Percentiles rank a stretch among this genome's conserved stretches.
phyloP scores from a whole-genome alignment of 1,140 invertebrate genomes.

The Sesamia nonagrioides region DNA sequence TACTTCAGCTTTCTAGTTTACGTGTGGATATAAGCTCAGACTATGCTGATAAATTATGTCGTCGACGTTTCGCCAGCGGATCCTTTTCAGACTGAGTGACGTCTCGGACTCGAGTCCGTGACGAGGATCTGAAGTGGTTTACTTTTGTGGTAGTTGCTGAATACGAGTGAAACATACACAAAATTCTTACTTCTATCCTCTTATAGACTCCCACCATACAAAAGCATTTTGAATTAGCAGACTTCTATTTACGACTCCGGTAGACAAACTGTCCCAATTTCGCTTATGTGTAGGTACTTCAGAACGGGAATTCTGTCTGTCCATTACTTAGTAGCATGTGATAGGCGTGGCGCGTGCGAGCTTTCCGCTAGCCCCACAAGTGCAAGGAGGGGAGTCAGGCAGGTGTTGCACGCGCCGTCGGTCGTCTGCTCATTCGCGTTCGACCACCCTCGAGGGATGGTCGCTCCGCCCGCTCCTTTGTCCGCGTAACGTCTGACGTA shows the following conservation, averaged over 20 bases:
- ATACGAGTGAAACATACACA: neutral
- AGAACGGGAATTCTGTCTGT: conserved; percentile 13
- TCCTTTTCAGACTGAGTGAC: conserved; percentile 30
- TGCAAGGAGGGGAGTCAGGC: conserved; percentile 66
- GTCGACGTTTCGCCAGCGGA: conserved; percentile 23
- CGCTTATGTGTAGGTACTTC: neutral
- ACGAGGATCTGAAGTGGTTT: conserved; percentile 27
- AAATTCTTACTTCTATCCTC: too few species aligned
- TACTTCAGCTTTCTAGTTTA: conserved; percentile 6
- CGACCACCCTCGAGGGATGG: conserved; percentile 60
- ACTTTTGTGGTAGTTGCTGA: conserved; percentile 24
- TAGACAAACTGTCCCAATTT: neutral
- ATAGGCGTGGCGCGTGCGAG: conserved; percentile 74
- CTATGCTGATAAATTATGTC: conserved; percentile 37
- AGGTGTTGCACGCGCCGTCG: conserved; percentile 77
- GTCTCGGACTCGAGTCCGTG: conserved; percentile 29
- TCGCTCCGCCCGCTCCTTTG: conserved; percentile 38
- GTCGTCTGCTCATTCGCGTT: conserved; percentile 64
- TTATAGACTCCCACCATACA: neutral
- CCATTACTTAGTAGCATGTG: conserved; percentile 19
- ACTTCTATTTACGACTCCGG: too few species aligned
- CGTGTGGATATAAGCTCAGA: conserved; percentile 19
- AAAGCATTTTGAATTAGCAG: neutral
- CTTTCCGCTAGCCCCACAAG: conserved; percentile 78
- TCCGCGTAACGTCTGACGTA: neutral